Conservation (phyloP, 2,113 vertebrate species). For the Xiphorhynchus elegans region DNA sequence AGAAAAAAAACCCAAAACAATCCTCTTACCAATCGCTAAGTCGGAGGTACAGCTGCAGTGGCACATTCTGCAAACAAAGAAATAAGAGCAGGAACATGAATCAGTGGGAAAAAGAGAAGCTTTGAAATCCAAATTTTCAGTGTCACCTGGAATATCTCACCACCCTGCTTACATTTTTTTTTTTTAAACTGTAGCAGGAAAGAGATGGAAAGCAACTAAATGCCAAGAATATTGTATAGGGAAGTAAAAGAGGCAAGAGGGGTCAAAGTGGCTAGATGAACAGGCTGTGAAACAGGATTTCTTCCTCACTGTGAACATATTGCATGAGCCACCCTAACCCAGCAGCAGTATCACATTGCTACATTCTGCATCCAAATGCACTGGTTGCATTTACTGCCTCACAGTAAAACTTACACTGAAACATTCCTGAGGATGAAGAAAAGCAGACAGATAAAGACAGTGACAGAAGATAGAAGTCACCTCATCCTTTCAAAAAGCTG, state of each 20-base stretch:
- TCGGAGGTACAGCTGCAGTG: constrained; percentile 63
- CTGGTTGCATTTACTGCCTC: neutral
- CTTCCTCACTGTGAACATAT: neutral
- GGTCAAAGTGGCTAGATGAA: neutral
- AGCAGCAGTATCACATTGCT: neutral
- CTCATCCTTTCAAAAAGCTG: neutral
- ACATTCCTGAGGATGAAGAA: neutral
- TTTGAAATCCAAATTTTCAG: neutral
- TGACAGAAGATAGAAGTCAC: neutral
- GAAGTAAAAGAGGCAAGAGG: neutral
- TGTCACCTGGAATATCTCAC: neutral
- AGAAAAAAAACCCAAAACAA: neutral
- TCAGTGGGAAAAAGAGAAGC: neutral
- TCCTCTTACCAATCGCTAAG: constrained; percentile 66
- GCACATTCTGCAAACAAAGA: constrained; percentile 53
- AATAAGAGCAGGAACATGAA: neutral
- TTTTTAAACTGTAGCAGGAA: neutral
- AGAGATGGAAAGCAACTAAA: neutral
- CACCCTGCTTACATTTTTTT: neutral
- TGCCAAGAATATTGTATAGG: neutral
- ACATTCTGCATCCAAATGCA: neutral
- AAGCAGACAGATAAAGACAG: neutral
- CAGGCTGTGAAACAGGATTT: neutral
- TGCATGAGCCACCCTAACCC: neutral
- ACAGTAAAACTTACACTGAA: neutral